These are phyloP conservation scores for Volucella inanis DNA, from an alignment of 2,888 invertebrate species.

Conservation along the genomic window DNA sequence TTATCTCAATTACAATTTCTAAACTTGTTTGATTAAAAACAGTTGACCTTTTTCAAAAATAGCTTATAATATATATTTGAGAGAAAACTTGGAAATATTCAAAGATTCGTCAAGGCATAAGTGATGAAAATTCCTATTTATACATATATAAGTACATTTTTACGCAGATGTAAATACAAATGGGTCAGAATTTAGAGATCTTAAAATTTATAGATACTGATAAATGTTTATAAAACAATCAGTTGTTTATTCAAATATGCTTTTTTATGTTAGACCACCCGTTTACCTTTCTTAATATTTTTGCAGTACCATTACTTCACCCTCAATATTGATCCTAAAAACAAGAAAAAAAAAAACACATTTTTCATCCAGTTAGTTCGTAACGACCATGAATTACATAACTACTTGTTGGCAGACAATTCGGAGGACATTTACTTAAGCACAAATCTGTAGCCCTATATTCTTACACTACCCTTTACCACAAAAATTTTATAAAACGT, in stretches of 20 bases:
- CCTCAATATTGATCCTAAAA: conserved; percentile 45
- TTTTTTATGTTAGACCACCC: background rate
- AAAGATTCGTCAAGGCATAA: too few relatives aligned
- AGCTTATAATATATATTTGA: too few relatives aligned
- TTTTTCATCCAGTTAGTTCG: conserved; percentile 1
- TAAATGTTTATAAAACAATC: too few relatives aligned
- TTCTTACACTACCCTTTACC: background rate
- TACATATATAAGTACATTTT: too few relatives aligned
- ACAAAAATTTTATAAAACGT: background rate
- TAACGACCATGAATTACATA: conserved; percentile 3
- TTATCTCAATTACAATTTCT: too few relatives aligned
- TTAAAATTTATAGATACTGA: too few relatives aligned
- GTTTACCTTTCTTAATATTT: conserved; percentile 26
- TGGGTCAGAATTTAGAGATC: too few relatives aligned
- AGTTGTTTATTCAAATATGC: background rate
- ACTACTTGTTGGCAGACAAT: conserved; percentile 29
- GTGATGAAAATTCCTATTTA: too few relatives aligned
- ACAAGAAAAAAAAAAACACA: conserved; percentile 31
- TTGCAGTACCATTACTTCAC: conserved; percentile 26
- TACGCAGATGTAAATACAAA: background rate
- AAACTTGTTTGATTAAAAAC: too few relatives aligned
- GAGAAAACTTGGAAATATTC: too few relatives aligned
- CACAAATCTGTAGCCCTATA: conserved; percentile 12
- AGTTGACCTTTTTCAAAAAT: too few relatives aligned
- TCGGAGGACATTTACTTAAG: conserved; percentile 29